Evolutionary conservation across 2,888 invertebrate genomes (phyloP).

Genomic region (Brenthis hecate): DNA sequence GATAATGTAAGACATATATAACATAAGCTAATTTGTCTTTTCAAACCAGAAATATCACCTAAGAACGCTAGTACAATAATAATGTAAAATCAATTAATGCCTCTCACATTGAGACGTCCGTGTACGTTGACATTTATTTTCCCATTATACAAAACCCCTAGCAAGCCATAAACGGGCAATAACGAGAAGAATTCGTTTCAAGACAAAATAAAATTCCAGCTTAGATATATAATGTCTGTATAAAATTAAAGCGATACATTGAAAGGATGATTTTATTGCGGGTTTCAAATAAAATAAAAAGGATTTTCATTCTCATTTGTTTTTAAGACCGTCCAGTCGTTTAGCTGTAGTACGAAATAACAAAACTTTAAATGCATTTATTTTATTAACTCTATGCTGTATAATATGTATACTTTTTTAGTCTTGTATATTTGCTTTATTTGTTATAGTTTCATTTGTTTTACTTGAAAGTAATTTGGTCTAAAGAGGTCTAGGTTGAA

Average conservation of each 20-base stretch:
- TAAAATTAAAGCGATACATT: constrained; percentile 49
- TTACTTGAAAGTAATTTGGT: too few relatives aligned
- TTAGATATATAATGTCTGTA: constrained; percentile 36
- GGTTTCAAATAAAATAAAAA: constrained; percentile 20
- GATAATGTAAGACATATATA: too few relatives aligned
- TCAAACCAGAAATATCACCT: too few relatives aligned
- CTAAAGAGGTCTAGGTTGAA: too few relatives aligned
- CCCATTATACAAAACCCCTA: constrained; percentile 28
- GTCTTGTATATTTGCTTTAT: too few relatives aligned
- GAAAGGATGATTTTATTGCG: constrained; percentile 44
- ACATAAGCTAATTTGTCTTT: too few relatives aligned
- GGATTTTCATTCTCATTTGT: neutral
- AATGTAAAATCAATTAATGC: too few relatives aligned
- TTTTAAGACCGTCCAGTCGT: neutral
- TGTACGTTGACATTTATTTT: constrained; percentile 2
- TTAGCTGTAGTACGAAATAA: neutral
- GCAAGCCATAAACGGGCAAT: constrained; percentile 43
- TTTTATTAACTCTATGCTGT: too few relatives aligned
- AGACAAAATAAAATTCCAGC: constrained; percentile 47
- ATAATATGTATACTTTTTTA: too few relatives aligned
- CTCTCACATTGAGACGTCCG: neutral
- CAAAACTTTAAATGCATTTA: too few relatives aligned
- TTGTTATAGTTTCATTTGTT: too few relatives aligned
- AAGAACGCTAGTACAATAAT: too few relatives aligned
- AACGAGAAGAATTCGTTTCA: constrained; percentile 50